Base-by-base conservation (phyloP, 2,113 vertebrate species). In the Chaetorhynchus papuensis region DNA sequence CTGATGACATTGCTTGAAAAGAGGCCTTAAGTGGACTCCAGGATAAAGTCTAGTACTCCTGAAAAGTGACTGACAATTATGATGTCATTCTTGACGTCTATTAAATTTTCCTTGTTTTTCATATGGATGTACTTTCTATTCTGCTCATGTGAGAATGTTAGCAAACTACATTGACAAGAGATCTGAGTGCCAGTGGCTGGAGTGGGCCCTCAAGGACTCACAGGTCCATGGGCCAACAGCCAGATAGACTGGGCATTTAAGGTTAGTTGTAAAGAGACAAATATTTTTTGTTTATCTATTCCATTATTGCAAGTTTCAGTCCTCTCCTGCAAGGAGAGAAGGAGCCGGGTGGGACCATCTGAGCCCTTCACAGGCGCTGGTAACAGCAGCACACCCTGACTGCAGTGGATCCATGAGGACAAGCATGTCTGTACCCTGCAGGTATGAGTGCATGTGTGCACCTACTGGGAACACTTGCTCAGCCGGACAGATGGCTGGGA, bases 401-500 rank as follows among this genome's bases (percentile, higher is more conserved):
- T 80, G 49, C 3, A 1, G 33, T 6, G 3, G 13, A 26, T 68
- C 39, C 56, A 6, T 41, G 42, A 47, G 30, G 16, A 14, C n/a
- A 76, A 23, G 7, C 16, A 21, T 2, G 11, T 9, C 13, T 35
- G 24, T 28, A 10, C 18, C 18, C 6, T 39, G 7, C 3, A 6
- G 7, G 13, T 11, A 0, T 19, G 7, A 30, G 28, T 42, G 7
- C n/a, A 24, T 42, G 23, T 15, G 10, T 6, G 7, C 17, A 15
- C 31, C 18, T 39, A 7, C 12, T 5, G 7, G 30, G 52, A 59
- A 18, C 18, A 26, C 2, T n/a, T 33, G 11, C 35, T 13, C 27
- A 50, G 28, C 13, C 0, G 0, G 31, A 23, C 0, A 2, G 33
- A 15, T 26, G 12, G 8, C 10, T 77, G 60, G 37, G 16, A 42